Evolutionary conservation across 2,113 vertebrate genomes (phyloP).

Genomic region (Plotosus lineatus): DNA sequence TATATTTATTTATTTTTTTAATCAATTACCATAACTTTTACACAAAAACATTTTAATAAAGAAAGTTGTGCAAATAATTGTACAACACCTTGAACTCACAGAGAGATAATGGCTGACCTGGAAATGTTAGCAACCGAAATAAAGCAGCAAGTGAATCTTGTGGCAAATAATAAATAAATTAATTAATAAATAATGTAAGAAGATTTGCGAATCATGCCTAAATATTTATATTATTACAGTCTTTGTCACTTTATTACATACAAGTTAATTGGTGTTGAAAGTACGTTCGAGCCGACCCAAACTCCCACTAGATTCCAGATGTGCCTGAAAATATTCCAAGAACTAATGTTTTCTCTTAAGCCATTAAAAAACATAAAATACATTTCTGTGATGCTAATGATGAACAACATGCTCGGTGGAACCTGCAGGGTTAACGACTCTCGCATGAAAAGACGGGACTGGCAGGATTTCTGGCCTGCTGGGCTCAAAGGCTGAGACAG

Average conservation of each 20-base stretch:
- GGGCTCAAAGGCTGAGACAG: conserved; percentile 45
- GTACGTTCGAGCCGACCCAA: background rate
- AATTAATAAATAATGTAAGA: background rate
- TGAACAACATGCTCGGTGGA: conserved; percentile 24
- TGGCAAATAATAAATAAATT: background rate
- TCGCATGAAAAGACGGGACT: conserved; percentile 41
- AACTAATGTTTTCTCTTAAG: background rate
- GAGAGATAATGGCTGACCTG: background rate
- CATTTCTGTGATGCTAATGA: background rate
- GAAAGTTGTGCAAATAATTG: background rate
- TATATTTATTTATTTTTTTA: background rate
- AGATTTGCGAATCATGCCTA: no score
- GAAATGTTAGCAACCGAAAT: background rate
- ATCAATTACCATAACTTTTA: background rate
- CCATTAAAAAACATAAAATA: background rate
- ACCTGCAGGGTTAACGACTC: conserved; percentile 45
- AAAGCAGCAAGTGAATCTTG: background rate
- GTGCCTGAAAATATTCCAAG: background rate
- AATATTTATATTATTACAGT: background rate
- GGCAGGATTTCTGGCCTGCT: conserved; percentile 44
- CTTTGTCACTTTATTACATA: background rate
- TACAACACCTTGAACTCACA: background rate
- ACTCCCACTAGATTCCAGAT: background rate
- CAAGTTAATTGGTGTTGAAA: background rate
- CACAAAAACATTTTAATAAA: background rate